Base-by-base conservation (phyloP, 1,140 invertebrate species). In the Apis florea region DNA sequence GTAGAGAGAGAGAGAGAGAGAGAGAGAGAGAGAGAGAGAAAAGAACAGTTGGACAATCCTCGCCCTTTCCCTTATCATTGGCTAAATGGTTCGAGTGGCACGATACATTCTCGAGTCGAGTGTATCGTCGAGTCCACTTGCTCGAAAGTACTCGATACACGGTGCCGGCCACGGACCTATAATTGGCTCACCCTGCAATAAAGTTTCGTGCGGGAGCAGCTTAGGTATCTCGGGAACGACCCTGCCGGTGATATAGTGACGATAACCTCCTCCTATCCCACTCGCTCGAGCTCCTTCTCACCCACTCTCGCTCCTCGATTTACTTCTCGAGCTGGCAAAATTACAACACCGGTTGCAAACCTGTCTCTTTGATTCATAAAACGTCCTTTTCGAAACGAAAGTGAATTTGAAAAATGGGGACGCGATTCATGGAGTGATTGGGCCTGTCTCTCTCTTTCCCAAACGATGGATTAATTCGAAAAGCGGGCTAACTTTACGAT, bases 231-330 rank as follows among this genome's bases (percentile, higher is more conserved):
- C 79, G 83, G 78, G 81, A 85, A 84, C 85, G 79, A 86, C 83
- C 83, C 73, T 3, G 58, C 72, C 68, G 71, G 86, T 90, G 89
- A 90, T 90, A 90, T 90, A 90, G 89, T 84, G 89, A 88, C 89
- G 89, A 90, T 90, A 90, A 90, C 89, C 89, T 31, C 2, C 31
- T 4, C 31, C 79, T 83, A 78, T 73, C 83, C 56, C n/a, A n/a
- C 87, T 83, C 75, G 86, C 83, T 84, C 81, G 68, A 58, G 75
- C 67, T 89, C 86, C 86, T 90, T 90, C 85, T 89, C 88, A 90
- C 85, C 90, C 88, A 90, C 90, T 90, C 90, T 90, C 89, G 89
- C 85, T 78, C 83, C n/a, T n/a, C 87, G 89, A 88, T 90, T 89
- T 90, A 90, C 89, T 88, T 79, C 84, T 84, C 56, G 76, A 75